These are phyloP conservation scores for Morinoia aosen DNA, from an alignment of 2,888 invertebrate genomes.

Conservation along the genomic window DNA sequence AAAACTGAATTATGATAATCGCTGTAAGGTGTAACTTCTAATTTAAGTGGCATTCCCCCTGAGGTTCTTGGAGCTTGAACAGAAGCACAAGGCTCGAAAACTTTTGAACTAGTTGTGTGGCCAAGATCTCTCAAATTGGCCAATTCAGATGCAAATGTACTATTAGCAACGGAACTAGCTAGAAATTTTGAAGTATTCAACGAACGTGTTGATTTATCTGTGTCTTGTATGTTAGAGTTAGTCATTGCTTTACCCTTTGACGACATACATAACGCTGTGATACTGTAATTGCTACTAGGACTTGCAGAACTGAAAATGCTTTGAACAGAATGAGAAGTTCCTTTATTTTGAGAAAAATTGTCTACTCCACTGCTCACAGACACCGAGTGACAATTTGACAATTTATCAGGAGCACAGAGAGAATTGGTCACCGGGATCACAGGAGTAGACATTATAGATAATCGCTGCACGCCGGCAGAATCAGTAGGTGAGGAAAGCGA, in stretches of 20 bases:
- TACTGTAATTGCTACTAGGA: conserved; percentile 21
- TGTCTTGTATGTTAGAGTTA: background rate
- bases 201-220: background rate
- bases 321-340: background rate
- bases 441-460: background rate
- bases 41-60: background rate
- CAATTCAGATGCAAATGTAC: background rate
- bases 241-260: conserved; percentile 15
- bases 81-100: background rate
- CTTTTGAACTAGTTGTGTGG: background rate
- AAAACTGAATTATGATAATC: background rate
- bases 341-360: background rate
- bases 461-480: background rate
- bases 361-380: background rate
- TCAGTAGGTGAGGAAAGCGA: background rate
- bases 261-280: conserved; percentile 38
- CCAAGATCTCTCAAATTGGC: background rate
- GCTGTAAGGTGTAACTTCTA: background rate
- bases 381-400: background rate
- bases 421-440: background rate
- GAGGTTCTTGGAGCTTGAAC: background rate
- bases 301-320: conserved; percentile 13
- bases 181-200: background rate
- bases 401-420: background rate
- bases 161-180: background rate